These are phyloP conservation scores for Brachypalpus laphriformis DNA, from an alignment of 2,888 invertebrate genomes.

Conservation along the genomic window DNA sequence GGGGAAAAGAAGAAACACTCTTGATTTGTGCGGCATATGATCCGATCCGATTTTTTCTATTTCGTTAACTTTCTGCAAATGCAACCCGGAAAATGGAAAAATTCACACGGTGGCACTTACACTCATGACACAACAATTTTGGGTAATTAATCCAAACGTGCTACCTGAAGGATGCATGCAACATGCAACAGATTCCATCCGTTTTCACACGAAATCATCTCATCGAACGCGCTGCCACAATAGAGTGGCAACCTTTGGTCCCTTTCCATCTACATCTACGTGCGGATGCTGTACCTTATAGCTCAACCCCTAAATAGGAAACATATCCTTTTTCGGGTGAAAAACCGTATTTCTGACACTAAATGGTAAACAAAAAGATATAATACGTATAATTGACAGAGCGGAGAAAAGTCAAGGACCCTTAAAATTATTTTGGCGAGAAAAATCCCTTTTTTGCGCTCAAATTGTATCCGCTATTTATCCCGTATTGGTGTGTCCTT, in stretches of 20 bases:
- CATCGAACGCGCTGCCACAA: slow-evolving; percentile 34
- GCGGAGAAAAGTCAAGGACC: slow-evolving; percentile 80
- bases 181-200: slow-evolving; percentile 69
- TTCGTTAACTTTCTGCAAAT: slow-evolving; percentile 43
- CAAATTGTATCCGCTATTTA: slow-evolving; percentile 66
- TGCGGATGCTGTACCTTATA: slow-evolving; percentile 66
- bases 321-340: slow-evolving; percentile 77
- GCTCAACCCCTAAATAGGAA: slow-evolving; percentile 58
- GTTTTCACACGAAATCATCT: slow-evolving; percentile 55
- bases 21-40: slow-evolving; percentile 46
- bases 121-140: slow-evolving; percentile 70
- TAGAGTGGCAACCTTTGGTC: slow-evolving; percentile 68
- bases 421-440: slow-evolving; percentile 80
- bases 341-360: slow-evolving; percentile 80
- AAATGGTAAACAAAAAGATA: slow-evolving; percentile 80
- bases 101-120: slow-evolving; percentile 72
- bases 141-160: slow-evolving; percentile 67
- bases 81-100: slow-evolving; percentile 31
- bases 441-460: slow-evolving; percentile 74
- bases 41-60: slow-evolving; percentile 60
- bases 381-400: slow-evolving; percentile 78
- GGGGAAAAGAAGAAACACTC: slow-evolving; percentile 9
- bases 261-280: slow-evolving; percentile 15
- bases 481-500: slow-evolving; percentile 38
- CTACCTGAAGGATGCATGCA: slow-evolving; percentile 69